Conservation (phyloP, 2,888 invertebrate genomes). For the Caenorhabditis becei region DNA sequence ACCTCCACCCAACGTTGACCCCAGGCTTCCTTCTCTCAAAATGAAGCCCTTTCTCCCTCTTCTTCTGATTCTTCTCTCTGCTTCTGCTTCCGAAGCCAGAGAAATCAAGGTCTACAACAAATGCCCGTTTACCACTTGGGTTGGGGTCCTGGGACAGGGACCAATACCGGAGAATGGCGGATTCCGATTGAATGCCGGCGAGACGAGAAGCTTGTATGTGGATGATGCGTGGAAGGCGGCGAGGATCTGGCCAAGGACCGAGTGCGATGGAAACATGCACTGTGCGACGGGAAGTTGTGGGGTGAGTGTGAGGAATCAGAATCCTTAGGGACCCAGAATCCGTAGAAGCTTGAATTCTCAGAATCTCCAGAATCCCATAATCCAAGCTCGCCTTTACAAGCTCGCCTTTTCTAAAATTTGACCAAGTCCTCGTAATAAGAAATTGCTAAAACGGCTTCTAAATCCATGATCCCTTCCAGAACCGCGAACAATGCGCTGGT, state of each 20-base stretch:
- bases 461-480: constrained; percentile 18
- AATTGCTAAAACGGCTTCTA: too few species aligned
- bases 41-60: not conserved
- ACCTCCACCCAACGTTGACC: too few species aligned
- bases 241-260: constrained; percentile 72
- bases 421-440: too few species aligned
- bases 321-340: too few species aligned
- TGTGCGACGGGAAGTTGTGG: constrained; percentile 73
- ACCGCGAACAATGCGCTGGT: constrained; percentile 68
- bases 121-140: constrained; percentile 73
- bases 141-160: constrained; percentile 73
- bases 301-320: constrained; percentile 6
- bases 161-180: constrained; percentile 67
- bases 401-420: too few species aligned
- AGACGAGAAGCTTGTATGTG: constrained; percentile 51
- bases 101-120: constrained; percentile 69
- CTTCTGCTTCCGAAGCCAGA: constrained; percentile 11
- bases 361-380: too few species aligned
- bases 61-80: not conserved
- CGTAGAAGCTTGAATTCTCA: too few species aligned
- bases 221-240: constrained; percentile 68
- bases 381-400: too few species aligned
- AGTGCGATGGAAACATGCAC: constrained; percentile 70
- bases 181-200: constrained; percentile 67
- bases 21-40: not conserved